Evolutionary conservation across 30 jellyfish, hydroid and myxozoan species (phyloP), one percentile per base, ranked within the genome.

Genomic region (Rhopilema esculentum): DNA sequence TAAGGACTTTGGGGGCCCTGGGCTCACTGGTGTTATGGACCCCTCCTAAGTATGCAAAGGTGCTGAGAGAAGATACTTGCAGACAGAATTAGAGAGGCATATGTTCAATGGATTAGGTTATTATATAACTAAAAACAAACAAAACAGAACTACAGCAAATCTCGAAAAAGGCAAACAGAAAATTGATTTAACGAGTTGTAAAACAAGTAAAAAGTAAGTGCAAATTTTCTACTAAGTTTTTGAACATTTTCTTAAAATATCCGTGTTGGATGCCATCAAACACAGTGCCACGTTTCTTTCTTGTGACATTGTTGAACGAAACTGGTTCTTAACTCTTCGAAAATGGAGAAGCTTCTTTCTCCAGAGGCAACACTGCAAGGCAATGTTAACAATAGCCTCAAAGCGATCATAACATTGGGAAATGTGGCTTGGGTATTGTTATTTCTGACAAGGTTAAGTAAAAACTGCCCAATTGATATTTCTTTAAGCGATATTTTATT

Each of bases 311-410:
- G 71, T 80, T 64, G 82, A 80, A 64, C 82, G 26, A 22, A 80
- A 32, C 24, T 80, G 49, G 30, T 31, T 80, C 90, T 68, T 80
- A 4, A 80, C 49, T 30, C 90, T 65, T 80, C 31, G 72, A 80
- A 32, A 25, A 80, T 33, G 80, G 90, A 80, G 90, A 80, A 80
- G 29, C 83, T 66, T 80, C 72, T 66, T 80, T 80, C 83, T 8
- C 82, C 90, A 9, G 90, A 63, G 83, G 90, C 90, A 80, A 68
- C 82, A 22, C 90, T 67, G 52, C 90, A 80, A 7, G 90, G 83
- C 53, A 80, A n/a, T n/a, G n/a, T n/a, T n/a, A n/a, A n/a, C n/a
- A n/a, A n/a, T n/a, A n/a, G n/a, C n/a, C n/a, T n/a, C n/a, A n/a
- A n/a, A n/a, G n/a, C n/a, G n/a, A n/a, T n/a, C n/a, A n/a, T n/a